A percentile compares a stretch with the other conserved stretches of the same genome.
These are phyloP conservation scores for Lathronympha strigana DNA, from an alignment of 2,888 invertebrate genomes.

Conservation along the genomic window DNA sequence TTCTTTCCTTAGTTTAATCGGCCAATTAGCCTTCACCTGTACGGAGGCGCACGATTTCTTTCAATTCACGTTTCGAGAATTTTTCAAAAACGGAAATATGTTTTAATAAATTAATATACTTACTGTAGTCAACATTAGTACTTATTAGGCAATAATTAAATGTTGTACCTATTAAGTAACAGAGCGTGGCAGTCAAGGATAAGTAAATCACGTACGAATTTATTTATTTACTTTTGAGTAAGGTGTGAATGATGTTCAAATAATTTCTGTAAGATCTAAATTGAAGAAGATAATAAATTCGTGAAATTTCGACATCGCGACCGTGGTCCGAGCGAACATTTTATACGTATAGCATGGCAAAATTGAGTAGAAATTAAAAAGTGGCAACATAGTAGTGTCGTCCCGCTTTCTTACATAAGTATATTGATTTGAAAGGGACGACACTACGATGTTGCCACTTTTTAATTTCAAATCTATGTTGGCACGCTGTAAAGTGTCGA, in stretches of 20 bases:
- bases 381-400: no score
- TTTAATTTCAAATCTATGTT: no score
- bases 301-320: background rate
- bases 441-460: no score
- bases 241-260: slow-evolving; percentile 2
- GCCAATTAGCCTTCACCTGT: slow-evolving; percentile 26
- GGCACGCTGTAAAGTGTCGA: no score
- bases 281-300: background rate
- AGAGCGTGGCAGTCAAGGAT: slow-evolving; percentile 26
- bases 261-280: background rate
- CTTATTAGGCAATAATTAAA: slow-evolving; percentile 22
- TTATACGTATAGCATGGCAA: no score
- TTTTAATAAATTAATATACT: background rate
- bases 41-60: slow-evolving; percentile 33
- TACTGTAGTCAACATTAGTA: slow-evolving; percentile 19
- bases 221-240: slow-evolving; percentile 4
- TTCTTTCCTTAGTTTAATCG: slow-evolving; percentile 34
- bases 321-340: background rate
- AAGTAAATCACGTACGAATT: slow-evolving; percentile 11
- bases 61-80: slow-evolving; percentile 13
- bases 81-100: slow-evolving; percentile 8
- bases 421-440: no score
- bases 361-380: no score
- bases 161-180: slow-evolving; percentile 30
- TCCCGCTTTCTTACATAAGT: no score